phyloP scores from a whole-genome alignment of 2,888 invertebrate genomes.

The Imbricaverruca yamaguchii region DNA sequence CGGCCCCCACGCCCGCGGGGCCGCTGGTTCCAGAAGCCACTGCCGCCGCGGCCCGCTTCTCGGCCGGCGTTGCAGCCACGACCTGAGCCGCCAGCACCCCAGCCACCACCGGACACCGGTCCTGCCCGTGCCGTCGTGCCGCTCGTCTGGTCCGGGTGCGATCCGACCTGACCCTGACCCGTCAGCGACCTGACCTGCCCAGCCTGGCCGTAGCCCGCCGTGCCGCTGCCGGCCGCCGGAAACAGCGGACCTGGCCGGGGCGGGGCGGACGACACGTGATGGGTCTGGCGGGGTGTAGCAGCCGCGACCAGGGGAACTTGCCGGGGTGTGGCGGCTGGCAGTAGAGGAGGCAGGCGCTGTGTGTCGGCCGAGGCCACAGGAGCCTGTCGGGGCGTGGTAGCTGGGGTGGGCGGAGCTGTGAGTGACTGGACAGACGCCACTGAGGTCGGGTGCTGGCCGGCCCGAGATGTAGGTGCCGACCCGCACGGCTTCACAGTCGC shows the following conservation, averaged over 20 bases:
- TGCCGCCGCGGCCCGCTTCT: neutral
- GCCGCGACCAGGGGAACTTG: too few species aligned
- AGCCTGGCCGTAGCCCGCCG: neutral
- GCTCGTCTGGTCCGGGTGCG: too few species aligned
- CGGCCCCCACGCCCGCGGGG: neutral
- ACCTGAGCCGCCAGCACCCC: neutral
- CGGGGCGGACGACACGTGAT: neutral
- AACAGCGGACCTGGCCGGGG: neutral
- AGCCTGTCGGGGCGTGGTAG: neutral
- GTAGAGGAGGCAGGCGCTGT: neutral
- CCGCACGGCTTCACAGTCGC: too few species aligned
- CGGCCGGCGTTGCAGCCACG: neutral
- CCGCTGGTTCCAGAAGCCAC: neutral
- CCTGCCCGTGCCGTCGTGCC: too few species aligned
- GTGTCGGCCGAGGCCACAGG: neutral
- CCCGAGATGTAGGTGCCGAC: too few species aligned
- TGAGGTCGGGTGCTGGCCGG: too few species aligned
- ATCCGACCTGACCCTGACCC: too few species aligned
- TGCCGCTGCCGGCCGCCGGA: neutral
- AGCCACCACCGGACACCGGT: neutral
- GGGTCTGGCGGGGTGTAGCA: too few species aligned
- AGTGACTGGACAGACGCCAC: too few species aligned
- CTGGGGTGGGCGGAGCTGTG: neutral
- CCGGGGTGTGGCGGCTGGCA: neutral
- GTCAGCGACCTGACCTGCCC: neutral